Base-by-base conservation (phyloP, 2,113 vertebrate species). In the Uria aalge region DNA sequence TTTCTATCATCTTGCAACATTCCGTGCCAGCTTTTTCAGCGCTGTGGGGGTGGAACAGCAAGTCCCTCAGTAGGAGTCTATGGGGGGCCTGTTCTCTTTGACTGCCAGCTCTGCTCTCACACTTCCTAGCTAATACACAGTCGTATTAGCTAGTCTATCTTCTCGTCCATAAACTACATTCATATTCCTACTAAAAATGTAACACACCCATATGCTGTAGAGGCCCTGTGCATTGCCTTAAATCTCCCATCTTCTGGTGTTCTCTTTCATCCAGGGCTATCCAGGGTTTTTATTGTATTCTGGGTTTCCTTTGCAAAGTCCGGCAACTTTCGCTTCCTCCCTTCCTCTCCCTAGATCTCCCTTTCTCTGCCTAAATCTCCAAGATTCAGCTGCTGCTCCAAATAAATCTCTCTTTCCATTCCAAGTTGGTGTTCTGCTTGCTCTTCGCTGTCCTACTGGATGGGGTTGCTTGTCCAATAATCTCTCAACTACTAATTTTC, bases 181-280 rank as follows among this genome's bases (percentile, higher is more conserved):
- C 27, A 4, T 67, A 34, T 26, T 80, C 47, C 32, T 62, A 12
- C 64, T 90, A 48, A 48, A 63, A 71, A 56, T 5, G 3, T 22
- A 36, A 11, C 0, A 1, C 24, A 29, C 13, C 23, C 26, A 2
- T 21, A 22, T 1, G 17, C 69, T 55, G 13, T 18, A 15, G 52
- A 36, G 30, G 12, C 27, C 8, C 19, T 30, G 41, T 88, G n/a
- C 43, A 29, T 16, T 67, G 56, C 43, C 17, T 68, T 64, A 38
- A 72, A 64, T 63, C n/a, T 78, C 41, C 29, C 26, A 20, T 56
- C 30, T 79, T 67, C 50, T 8, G 0, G 6, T 66, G n/a, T 69
- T 82, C 30, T 50, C 16, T n/a, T 75, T 67, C 20, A 26, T 79
- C 88, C 72, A 36, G 36, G 66, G 19, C 43, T 57, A 4, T 74